Evolutionary conservation across 1,140 invertebrate species (phyloP), one percentile per base, ranked within the genome.

Genomic region (Steinernema feltiae): DNA sequence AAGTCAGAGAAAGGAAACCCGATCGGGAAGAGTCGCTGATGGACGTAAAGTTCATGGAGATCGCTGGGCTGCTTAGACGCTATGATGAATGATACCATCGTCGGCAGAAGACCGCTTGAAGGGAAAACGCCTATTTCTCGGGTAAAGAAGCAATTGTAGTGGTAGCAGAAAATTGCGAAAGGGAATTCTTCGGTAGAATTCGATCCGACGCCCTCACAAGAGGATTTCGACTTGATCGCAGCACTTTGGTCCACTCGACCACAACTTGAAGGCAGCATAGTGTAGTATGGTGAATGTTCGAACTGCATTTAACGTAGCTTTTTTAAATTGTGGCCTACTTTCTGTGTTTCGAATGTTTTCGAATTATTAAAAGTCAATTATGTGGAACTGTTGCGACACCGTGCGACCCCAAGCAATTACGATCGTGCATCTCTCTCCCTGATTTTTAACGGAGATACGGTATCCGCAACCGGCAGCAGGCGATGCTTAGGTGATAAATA

Each of bases 341-440:
- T 63, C 3, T 3, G 53, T 27, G 53, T 63, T 63, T 63, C 53
- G 24, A 63, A 63, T 63, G 53, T 63, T 63, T 63, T 63, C 24
- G 3, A 3, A 3, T 27, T n/a, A 63, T 63, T 63, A n/a, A 3
- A 21, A 3, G 15, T 12, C 53, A 63, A 63, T 63, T 63, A 63
- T 27, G 24, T 41, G 24, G 53, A 63, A 12, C 24, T 27, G 53
- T 63, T 27, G 3, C 24, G 35, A 41, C 53, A 7, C 53, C 12
- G 24, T 63, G 53, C 53, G 24, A 63, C 53, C 53, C 53, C 53
- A 27, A 15, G 7, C 15, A 63, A 15, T 63, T 63, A 27, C 24
- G 53, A 3, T 63, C 53, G 24, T 63, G 2, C 15, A 3, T 63
- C 12, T 63, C 24, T 27, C 53, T 15, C 53, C 53, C 53, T 63